Percentiles rank a stretch among this genome's conserved stretches.
Evolutionary conservation across 1,140 invertebrate genomes (phyloP).

Genomic region (Hycleus phaleratus): DNA sequence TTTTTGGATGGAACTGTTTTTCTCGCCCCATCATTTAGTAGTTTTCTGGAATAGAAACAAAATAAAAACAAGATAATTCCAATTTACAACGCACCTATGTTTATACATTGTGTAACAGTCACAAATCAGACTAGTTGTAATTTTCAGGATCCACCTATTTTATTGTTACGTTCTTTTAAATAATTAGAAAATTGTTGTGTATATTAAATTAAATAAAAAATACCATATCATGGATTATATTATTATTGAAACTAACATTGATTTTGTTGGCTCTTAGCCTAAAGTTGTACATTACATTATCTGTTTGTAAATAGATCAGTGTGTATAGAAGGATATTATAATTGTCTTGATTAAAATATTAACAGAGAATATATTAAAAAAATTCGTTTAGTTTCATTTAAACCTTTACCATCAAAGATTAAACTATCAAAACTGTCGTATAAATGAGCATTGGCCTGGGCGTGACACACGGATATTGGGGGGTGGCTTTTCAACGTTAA

Average conservation of each 20-base stretch:
- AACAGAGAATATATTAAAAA: slow-evolving; percentile 31
- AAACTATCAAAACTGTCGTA: slow-evolving; percentile 6
- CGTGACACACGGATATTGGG: slow-evolving; percentile 6
- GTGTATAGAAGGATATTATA: slow-evolving; percentile 42
- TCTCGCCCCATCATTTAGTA: neutral
- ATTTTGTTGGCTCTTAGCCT: slow-evolving; percentile 34
- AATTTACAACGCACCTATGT: slow-evolving; percentile 29
- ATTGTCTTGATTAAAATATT: slow-evolving; percentile 43
- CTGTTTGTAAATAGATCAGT: slow-evolving; percentile 42
- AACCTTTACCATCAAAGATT: neutral
- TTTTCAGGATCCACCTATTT: slow-evolving; percentile 26
- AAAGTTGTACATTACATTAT: slow-evolving; percentile 39
- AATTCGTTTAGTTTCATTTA: slow-evolving; percentile 12
- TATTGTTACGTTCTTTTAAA: slow-evolving; percentile 31
- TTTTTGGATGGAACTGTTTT: slow-evolving; percentile 16
- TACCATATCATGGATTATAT: slow-evolving; percentile 40
- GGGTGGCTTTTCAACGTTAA: slow-evolving; percentile 16
- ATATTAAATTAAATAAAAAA: slow-evolving; percentile 26
- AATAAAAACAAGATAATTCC: no score
- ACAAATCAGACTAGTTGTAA: slow-evolving; percentile 21
- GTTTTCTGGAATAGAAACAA: slow-evolving; percentile 20
- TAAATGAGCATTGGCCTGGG: slow-evolving; percentile 12
- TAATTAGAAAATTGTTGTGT: slow-evolving; percentile 38
- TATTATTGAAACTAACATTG: slow-evolving; percentile 35
- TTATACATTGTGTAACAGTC: slow-evolving; percentile 32